phyloP scores from a whole-genome alignment of 2,113 vertebrate genomes.

The Leptocoma aspasia region DNA sequence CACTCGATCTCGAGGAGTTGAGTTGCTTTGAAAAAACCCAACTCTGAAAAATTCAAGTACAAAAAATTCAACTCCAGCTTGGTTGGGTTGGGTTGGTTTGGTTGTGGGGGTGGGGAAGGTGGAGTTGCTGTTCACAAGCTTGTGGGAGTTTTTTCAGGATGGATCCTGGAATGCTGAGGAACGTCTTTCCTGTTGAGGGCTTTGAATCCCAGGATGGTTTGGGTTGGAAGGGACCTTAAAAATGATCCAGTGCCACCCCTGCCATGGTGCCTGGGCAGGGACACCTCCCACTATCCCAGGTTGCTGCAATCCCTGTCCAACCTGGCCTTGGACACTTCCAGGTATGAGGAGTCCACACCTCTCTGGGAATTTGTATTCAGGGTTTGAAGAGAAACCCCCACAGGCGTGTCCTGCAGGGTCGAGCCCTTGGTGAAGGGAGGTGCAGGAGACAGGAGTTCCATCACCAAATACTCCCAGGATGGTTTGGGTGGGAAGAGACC shows the following conservation, averaged over 20 bases:
- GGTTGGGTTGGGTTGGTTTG: rapidly evolving
- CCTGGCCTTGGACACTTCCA: neutral
- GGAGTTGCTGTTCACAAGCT: neutral
- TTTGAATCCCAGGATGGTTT: neutral
- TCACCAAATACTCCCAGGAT: no score
- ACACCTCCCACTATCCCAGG: neutral
- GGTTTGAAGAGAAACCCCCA: neutral
- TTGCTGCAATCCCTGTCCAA: neutral
- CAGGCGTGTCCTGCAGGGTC: neutral
- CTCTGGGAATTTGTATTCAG: neutral
- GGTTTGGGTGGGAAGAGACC: neutral
- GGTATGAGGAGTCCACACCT: neutral
- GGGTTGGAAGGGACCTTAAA: neutral
- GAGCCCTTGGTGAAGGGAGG: neutral
- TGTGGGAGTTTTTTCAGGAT: neutral
- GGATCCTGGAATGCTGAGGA: neutral
- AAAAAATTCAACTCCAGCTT: rapidly evolving
- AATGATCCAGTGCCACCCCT: no score
- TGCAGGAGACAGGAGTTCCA: neutral
- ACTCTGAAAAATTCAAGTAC: rapidly evolving
- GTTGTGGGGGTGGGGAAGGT: neutral
- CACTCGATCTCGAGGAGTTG: rapidly evolving
- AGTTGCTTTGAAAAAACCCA: neutral
- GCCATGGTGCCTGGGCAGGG: neutral
- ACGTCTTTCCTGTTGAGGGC: neutral